A percentile compares a stretch with the other conserved stretches of the same genome.
Evolutionary conservation across 2,113 vertebrate species (phyloP).

Genomic region (Ornithorhynchus anatinus): DNA sequence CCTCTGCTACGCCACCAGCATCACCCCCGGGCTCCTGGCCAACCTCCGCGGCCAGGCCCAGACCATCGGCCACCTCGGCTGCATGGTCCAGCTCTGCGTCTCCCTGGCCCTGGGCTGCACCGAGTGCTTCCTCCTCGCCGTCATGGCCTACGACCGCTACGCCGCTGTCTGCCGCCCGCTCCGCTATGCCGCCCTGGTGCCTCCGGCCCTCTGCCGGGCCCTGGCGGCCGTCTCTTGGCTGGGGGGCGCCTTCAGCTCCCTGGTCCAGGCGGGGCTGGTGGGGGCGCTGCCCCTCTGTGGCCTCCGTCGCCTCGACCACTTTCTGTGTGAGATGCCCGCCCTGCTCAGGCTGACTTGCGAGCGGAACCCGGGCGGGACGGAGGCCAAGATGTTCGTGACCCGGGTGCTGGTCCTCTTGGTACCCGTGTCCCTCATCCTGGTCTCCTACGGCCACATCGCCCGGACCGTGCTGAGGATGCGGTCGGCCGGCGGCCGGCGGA

Average conservation of each 20-base stretch:
- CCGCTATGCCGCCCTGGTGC: constrained; percentile 4
- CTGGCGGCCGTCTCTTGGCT: constrained; percentile 29
- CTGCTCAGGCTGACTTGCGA: constrained; percentile 36
- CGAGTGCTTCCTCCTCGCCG: constrained; percentile 33
- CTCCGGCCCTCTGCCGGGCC: neutral
- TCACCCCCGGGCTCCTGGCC: constrained; percentile 33
- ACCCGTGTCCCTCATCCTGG: constrained; percentile 21
- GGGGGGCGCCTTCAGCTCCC: neutral
- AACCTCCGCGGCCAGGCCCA: neutral
- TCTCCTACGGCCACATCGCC: constrained; percentile 26
- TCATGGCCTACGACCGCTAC: constrained; percentile 42
- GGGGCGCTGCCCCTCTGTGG: neutral
- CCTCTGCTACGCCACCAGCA: constrained; percentile 27
- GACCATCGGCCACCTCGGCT: neutral
- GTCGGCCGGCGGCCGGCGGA: neutral
- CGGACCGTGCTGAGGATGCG: neutral
- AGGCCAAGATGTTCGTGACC: constrained; percentile 30
- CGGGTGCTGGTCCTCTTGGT: constrained; percentile 33
- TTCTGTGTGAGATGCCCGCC: constrained; percentile 40
- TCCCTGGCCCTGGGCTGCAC: constrained; percentile 18
- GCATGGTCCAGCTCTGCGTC: constrained; percentile 30
- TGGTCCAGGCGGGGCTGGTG: constrained; percentile 1
- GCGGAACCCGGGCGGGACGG: neutral
- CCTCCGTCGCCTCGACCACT: constrained; percentile 18
- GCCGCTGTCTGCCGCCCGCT: constrained; percentile 33